Base-by-base conservation (phyloP, 1,140 invertebrate species). In the Bombus pascuorum region DNA sequence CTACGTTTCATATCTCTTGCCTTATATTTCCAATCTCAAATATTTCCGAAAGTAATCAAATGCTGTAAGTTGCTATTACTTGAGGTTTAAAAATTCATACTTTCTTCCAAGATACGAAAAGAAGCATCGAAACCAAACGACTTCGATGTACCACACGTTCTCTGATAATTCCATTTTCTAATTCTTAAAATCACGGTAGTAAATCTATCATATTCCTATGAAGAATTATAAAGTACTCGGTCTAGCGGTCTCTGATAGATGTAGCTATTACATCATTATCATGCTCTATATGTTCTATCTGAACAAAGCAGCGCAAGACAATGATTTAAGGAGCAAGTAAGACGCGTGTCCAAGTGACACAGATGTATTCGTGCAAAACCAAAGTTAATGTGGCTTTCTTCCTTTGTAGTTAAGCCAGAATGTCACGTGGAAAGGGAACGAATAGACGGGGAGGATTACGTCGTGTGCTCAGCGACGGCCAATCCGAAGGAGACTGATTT, bases 401-500 rank as follows among this genome's bases (percentile, higher is more conserved):
- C 83, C 83, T 96, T 28, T 28, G 39, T 95, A 98, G 98, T 97
- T 95, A 97, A 97, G 91, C 98, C 98, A 3, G 97, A 98, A 92
- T 99, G 98, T 93, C 96, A 96, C 42, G 98, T 98, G 87, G 96
- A 97, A 83, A 96, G 97, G 86, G 96, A 96, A 59, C 96, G 97
- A 92, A 96, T 96, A 84, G 96, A 98, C 77, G 97, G 97, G 5
- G 96, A 96, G 89, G 96, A 97, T 92, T 96, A 97, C 72, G 95
- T 99, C 32, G 96, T 98, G 18, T 99, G 98, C 93, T 97, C 97
- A 47, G 97, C 97, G 3, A 95, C 96, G 66, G 98, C 98, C 42
- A 98, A 98, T 95, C 98, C 98, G 1, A 94, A 96, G 79, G 96
- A 97, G 90, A 97, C 98, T n/a, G 96, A 96, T 75, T 98, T 98